Evolutionary conservation across 1,140 invertebrate species (phyloP), one percentile per base, ranked within the genome.

Genomic region (Sinella curviseta): DNA sequence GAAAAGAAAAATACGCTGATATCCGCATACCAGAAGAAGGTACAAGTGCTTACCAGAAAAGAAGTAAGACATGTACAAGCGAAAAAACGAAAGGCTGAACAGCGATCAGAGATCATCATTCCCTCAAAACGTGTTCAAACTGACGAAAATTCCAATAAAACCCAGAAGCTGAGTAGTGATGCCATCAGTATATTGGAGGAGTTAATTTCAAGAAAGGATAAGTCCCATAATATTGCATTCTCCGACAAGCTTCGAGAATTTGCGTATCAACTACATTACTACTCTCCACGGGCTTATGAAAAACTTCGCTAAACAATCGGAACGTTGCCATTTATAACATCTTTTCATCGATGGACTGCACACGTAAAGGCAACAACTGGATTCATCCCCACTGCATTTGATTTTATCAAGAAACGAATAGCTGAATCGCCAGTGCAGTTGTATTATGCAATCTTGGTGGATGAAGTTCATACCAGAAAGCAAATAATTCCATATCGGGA

Each of bases 401-500:
- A 60, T 12, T 60, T 60, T 60, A 12, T 60, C 4, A 16, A 60
- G 24, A 60, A 17, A 17, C 12, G 24, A 4, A 26, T 17, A 8
- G 57, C 14, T 4, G 57, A 60, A n/a, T 17, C 12, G 4, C 3
- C 24, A 3, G 4, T 17, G 3, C 8, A 12, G 24, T n/a, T 60
- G 4, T 60, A n/a, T 26, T 60, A 60, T 26, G 57, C 57, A 4
- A 12, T 60, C 4, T n/a, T 4, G 14, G 3, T 12, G 2, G 77
- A 78, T 28, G 77, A 78, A 36, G 36, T 78, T n/a, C 33, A 78
- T 70, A 70, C 70, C 8, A 14, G 60, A 36, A 67, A 67, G 26
- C 30, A 70, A 39, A 70, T 70, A 33, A 14, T 55, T 26, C 26
- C 1, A 26, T 28, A 78, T 34, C 33, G 60, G 26, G 30, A 70